These are phyloP conservation scores for Ciconia boyciana DNA, from an alignment of 2,113 vertebrate species.

Conservation along the genomic window DNA sequence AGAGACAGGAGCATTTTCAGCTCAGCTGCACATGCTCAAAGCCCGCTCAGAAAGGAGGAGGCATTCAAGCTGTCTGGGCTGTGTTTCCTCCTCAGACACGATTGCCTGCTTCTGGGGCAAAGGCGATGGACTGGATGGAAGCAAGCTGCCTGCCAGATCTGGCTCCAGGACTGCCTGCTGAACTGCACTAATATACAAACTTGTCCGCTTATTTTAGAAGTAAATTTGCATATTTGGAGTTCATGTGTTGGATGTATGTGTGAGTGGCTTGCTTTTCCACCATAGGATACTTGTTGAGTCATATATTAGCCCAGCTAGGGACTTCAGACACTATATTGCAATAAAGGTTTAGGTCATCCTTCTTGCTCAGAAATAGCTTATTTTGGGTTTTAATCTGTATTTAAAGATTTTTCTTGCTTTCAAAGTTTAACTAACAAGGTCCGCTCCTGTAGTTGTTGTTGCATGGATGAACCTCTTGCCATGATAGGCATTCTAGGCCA, in stretches of 20 bases:
- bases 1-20: not conserved
- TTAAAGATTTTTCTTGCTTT: not conserved
- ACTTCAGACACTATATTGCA: not conserved
- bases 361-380: not conserved
- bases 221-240: not conserved
- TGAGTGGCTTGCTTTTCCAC: not conserved
- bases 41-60: not conserved
- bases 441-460: not conserved
- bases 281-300: not conserved
- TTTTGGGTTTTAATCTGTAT: not conserved
- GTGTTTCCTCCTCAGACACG: not conserved
- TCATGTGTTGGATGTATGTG: not conserved
- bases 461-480: not conserved
- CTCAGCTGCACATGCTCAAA: not conserved
- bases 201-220: not conserved
- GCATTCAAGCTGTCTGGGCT: accelerated
- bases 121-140: not conserved
- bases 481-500: not conserved
- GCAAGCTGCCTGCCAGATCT: not conserved
- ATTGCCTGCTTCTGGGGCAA: not conserved
- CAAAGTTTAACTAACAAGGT: not conserved
- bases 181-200: not conserved
- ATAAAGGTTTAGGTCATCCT: not conserved
- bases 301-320: accelerated
- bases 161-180: not conserved